Evolutionary conservation across 2,797 vertebrate species (phyloP).

Genomic region (Craterocephalus amniculus): DNA sequence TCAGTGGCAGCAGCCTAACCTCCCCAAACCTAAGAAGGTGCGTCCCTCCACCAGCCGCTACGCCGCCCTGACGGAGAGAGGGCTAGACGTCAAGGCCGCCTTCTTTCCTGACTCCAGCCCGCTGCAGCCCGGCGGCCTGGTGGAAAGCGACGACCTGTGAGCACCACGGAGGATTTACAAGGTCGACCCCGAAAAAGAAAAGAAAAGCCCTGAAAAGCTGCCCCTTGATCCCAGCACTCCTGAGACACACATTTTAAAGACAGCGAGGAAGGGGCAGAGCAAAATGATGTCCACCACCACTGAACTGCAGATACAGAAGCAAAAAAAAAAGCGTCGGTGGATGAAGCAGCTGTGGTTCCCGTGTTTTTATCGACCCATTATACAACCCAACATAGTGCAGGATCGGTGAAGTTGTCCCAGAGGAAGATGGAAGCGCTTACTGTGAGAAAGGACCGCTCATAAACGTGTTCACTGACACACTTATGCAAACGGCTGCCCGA

Average conservation of each 20-base stretch:
- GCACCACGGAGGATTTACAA: conserved; percentile 11
- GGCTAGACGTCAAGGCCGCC: conserved; percentile 96
- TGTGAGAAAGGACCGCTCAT: conserved; percentile 41
- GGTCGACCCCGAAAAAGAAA: too few species aligned
- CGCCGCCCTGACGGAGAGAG: conserved; percentile 95
- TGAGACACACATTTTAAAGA: conserved; percentile 37
- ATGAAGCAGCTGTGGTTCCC: conserved; percentile 28
- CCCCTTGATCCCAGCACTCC: conserved; percentile 32
- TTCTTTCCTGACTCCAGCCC: conserved; percentile 96
- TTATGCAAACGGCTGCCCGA: conserved; percentile 23
- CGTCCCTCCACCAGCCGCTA: conserved; percentile 96
- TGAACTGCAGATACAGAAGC: conserved; percentile 44
- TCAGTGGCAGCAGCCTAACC: conserved; percentile 96
- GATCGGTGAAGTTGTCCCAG: conserved; percentile 54
- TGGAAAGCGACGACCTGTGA: conserved; percentile 98
- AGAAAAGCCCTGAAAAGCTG: conserved; percentile 12
- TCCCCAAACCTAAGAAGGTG: conserved; percentile 93
- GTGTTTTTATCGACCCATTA: conserved; percentile 43
- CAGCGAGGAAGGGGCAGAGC: conserved; percentile 17
- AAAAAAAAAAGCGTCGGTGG: conserved; percentile 29
- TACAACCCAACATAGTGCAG: conserved; percentile 42
- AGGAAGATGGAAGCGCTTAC: conserved; percentile 43
- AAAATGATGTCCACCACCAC: conserved; percentile 32
- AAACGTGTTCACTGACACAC: neutral
- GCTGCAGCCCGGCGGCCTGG: conserved; percentile 87